These are phyloP conservation scores for Lymantria monacha DNA, from an alignment of 2,888 invertebrate species.

Conservation along the genomic window DNA sequence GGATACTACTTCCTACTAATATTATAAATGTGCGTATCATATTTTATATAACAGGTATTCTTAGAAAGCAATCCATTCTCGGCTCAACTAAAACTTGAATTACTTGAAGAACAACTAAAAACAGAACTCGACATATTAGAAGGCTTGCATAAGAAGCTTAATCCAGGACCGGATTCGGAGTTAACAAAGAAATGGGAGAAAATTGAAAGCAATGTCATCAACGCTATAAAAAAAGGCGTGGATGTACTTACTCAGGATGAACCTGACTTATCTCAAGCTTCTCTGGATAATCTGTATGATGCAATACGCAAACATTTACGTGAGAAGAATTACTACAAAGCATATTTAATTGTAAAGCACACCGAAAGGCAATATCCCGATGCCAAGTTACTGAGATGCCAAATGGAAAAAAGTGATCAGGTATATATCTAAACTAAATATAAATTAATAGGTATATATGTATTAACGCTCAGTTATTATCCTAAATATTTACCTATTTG, in stretches of 20 bases:
- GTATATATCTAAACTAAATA: too few species aligned
- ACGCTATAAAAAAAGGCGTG: conserved; percentile 74
- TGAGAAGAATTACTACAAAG: conserved; percentile 77
- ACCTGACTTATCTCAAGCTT: conserved; percentile 67
- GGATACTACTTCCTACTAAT: too few species aligned
- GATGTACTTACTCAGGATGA: conserved; percentile 73
- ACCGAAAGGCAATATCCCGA: conserved; percentile 73
- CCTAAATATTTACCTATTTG: too few species aligned
- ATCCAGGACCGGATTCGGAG: conserved; percentile 68
- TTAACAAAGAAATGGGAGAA: conserved; percentile 76
- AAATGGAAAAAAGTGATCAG: conserved; percentile 76
- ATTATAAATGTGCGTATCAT: too few species aligned
- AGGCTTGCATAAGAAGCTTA: conserved; percentile 79
- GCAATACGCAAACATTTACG: conserved; percentile 67
- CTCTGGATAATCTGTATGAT: conserved; percentile 68
- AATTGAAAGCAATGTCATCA: conserved; percentile 75
- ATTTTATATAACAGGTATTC: conserved; percentile 77
- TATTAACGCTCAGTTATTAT: too few species aligned
- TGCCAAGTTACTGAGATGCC: conserved; percentile 69
- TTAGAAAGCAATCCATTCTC: conserved; percentile 93
- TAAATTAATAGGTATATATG: too few species aligned
- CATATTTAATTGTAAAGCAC: conserved; percentile 73
- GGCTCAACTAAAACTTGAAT: conserved; percentile 84
- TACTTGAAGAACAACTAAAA: conserved; percentile 82
- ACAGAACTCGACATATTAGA: conserved; percentile 84